Percentiles rank a stretch among this genome's conserved stretches.
Conservation (phyloP, 1,140 invertebrate genomes). For the Propsilocerus akamusi region DNA sequence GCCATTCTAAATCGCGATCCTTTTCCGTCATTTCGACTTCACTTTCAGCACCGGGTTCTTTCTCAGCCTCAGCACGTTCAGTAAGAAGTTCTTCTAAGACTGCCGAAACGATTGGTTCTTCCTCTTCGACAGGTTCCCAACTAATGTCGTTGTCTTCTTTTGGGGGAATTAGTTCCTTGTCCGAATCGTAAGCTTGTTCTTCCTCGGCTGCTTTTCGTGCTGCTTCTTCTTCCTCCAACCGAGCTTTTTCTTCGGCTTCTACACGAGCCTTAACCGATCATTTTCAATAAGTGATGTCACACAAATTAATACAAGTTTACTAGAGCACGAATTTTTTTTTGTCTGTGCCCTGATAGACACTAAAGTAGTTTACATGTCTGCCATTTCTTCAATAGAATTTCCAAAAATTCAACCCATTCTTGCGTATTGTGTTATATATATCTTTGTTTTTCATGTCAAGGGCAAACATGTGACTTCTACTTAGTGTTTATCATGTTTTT, state of each 20-base stretch:
- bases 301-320: no score
- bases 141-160: constrained; percentile 6
- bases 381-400: no score
- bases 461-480: no score
- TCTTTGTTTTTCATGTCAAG: no score
- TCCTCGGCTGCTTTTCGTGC: constrained; percentile 8
- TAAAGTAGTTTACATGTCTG: no score
- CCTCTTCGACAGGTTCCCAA: constrained; percentile 8
- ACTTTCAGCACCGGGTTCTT: constrained; percentile 10
- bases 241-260: constrained; percentile 14
- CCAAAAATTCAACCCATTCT: no score
- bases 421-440: no score
- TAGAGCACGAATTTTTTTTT: no score
- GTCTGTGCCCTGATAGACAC: no score
- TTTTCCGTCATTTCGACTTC: constrained; percentile 13
- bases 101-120: constrained; percentile 3
- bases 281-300: no score
- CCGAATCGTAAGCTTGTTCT: constrained; percentile 6
- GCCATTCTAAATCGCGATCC: constrained; percentile 23
- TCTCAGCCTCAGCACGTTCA: constrained; percentile 10
- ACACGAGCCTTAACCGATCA: constrained; percentile 15
- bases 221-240: constrained; percentile 10
- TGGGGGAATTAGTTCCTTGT: not conserved
- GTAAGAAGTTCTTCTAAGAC: constrained; percentile 4
- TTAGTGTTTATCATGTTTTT: not conserved